Evolutionary conservation across 2,888 invertebrate genomes (phyloP), one percentile per base, ranked within the genome.

Genomic region (Oligia strigilis): DNA sequence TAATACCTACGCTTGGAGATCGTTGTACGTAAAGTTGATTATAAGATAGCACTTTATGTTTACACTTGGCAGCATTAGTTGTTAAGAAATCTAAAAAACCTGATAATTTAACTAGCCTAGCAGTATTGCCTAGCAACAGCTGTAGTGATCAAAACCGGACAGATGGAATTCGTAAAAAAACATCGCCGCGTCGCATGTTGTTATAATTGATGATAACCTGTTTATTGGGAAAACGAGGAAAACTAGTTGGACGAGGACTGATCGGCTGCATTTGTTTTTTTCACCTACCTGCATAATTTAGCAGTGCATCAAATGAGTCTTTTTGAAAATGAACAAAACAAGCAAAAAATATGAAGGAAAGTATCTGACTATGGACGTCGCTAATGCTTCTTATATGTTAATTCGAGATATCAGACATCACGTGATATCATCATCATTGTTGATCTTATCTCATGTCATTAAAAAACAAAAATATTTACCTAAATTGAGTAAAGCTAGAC

Each of bases 181-280:
- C 17, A 60, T 23, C 5, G 14, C 46, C 9, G 19, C 11, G 14
- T 36, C 2, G n/a, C n/a, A 71, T n/a, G 14, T 36, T 1, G 17
- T 64, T 74, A 55, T 2, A 70, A 77, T 55, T 64, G 52, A 36
- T n/a, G 5, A 55, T 43, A 76, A 78, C 76, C 40, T 60, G 49
- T 67, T 52, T 78, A 29, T 71, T 55, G 5, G n/a, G 14, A 46
- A 70, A 78, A 64, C 29, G 17, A 36, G 19, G 23, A n/a, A 49
- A 70, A 77, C 43, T 55, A 46, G 19, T 52, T 43, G 17, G 17
- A 36, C 5, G 9, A 60, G 19, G 19, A 76, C 66, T 19, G 36
- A 11, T 49, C 13, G 17, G 6, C 11, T 69, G 29, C 13, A 43
- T 58, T 58, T 77, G 19, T 46, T 65, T 49, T 78, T 58, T 58